Base-by-base conservation (phyloP, 2,113 vertebrate species). In the Electrona antarctica region DNA sequence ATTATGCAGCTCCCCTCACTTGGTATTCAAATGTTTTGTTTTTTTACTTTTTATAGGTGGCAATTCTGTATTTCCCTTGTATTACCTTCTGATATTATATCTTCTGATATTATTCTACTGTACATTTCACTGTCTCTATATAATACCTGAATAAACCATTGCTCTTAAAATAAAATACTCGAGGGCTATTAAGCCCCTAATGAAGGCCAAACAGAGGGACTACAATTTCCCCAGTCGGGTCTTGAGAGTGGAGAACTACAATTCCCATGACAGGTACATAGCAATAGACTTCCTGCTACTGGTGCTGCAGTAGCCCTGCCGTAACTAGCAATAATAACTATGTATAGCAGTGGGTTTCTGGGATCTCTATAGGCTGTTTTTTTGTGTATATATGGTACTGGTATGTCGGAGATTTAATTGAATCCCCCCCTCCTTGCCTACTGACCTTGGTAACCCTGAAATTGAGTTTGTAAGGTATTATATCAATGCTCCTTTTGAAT, bases 401-500 rank as follows among this genome's bases (percentile, higher is more conserved):
- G 73, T 89, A 80, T 81, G 86, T 89, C 86, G 87, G 88, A 91
- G 88, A 91, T 86, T 86, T 89, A 84, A 92, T 89, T 71, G 67
- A 88, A 74, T 75, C 76, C 88, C 84, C 21, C 78, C 41, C 46
- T 78, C 80, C 79, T 77, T 56, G 61, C 79, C 83, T 78, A 87
- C 81, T 86, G 86, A 86, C 87, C 87, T 84, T 88, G 90, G 91
- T 91, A 91, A 92, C 89, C 90, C 89, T 82, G 83, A 72, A 87
- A 87, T 81, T 90, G 81, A 91, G 90, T 93, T 93, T 92, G 85
- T 91, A 93, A 87, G 85, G 87, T 88, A 86, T 92, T 91, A 88
- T 83, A 88, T 83, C 85, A 92, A 93, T 93, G 91, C 93, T 93
- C 92, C 90, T 93, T 93, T 93, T 93, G 86, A 92, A 93, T 92